phyloP scores from a whole-genome alignment of 1,140 invertebrate species.

The Eueides isabella region DNA sequence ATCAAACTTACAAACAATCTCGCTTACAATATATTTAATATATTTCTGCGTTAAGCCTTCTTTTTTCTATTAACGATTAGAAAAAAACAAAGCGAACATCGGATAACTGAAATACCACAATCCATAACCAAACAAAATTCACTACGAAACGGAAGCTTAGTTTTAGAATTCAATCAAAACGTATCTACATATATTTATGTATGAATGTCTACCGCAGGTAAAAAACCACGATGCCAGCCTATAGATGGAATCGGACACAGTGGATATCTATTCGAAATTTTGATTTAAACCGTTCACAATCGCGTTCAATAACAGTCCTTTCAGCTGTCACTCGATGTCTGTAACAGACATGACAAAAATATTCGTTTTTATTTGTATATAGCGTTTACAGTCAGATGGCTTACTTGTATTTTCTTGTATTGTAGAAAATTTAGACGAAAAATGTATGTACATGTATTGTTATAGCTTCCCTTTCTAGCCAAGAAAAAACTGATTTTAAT shows the following conservation, averaged over 20 bases:
- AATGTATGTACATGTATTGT: not conserved
- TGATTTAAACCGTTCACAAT: constrained; percentile 12
- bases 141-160: not conserved
- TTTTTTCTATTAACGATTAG: not conserved
- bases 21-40: too few species aligned
- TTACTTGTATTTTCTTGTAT: not conserved
- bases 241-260: constrained; percentile 8
- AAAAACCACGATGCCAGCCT: not conserved
- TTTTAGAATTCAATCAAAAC: constrained; percentile 1
- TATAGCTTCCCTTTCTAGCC: too few species aligned
- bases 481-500: too few species aligned
- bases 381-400: constrained; percentile 1
- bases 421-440: too few species aligned
- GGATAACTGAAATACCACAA: not conserved
- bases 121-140: not conserved
- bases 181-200: not conserved
- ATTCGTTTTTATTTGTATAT: constrained; percentile 22
- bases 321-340: constrained; percentile 27
- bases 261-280: constrained; percentile 24
- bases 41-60: too few species aligned
- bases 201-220: not conserved
- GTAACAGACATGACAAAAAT: constrained; percentile 27
- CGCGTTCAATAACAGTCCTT: constrained; percentile 32
- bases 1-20: too few species aligned
- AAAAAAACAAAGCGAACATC: not conserved